Conservation (phyloP, 2,888 invertebrate species). For the Diarsia mendica region DNA sequence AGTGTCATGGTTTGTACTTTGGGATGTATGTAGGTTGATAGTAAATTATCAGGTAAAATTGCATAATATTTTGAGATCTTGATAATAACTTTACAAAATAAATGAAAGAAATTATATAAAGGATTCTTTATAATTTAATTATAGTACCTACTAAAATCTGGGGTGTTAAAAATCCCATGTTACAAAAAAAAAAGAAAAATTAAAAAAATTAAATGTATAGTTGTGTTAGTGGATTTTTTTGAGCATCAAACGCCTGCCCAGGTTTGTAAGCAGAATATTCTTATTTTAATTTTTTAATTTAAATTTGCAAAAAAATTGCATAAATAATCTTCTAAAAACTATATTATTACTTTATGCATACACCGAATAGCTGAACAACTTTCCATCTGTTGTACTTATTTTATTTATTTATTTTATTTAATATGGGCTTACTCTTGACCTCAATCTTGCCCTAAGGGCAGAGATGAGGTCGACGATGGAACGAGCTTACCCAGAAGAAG, state of each 20-base stretch:
- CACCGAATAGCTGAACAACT: background rate
- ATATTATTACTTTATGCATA: background rate
- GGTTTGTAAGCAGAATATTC: background rate
- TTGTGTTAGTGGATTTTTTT: background rate
- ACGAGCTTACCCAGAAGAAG: no score
- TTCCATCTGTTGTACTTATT: no score
- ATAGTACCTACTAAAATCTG: background rate
- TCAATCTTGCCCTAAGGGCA: no score
- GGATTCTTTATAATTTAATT: background rate
- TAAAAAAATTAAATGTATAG: background rate
- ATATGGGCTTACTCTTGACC: no score
- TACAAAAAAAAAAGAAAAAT: background rate
- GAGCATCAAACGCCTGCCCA: background rate
- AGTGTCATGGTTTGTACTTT: constrained; percentile 64
- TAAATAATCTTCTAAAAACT: no score
- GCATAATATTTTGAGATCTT: background rate
- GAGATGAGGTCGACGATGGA: no score
- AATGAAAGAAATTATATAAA: background rate
- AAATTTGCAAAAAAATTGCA: no score
- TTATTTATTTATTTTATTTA: no score
- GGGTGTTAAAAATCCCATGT: background rate
- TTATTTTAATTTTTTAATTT: no score
- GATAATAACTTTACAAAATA: background rate
- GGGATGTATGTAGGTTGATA: background rate
- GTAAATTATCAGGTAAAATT: background rate